These are phyloP conservation scores for Ceratoteleas bidentatus DNA, from an alignment of 1,140 invertebrate genomes.

Conservation along the genomic window DNA sequence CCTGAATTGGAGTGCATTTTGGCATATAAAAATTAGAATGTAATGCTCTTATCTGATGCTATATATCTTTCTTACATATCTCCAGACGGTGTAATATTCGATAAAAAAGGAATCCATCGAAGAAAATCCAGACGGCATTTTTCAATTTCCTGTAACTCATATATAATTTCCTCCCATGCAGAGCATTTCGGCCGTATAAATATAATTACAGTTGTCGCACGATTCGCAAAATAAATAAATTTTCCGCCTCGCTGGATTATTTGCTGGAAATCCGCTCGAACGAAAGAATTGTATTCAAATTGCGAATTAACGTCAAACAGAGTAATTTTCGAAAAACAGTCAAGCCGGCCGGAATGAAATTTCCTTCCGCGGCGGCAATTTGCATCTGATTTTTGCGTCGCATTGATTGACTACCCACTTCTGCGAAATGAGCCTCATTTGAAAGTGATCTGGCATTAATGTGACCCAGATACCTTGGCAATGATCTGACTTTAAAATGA, in stretches of 20 bases:
- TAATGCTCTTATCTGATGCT: slow-evolving; percentile 26
- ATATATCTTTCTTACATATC: slow-evolving; percentile 39
- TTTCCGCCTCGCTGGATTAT: neutral
- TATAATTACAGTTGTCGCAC: slow-evolving; percentile 4
- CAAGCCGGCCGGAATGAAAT: slow-evolving; percentile 20
- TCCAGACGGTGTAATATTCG: slow-evolving; percentile 36
- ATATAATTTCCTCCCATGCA: slow-evolving; percentile 18
- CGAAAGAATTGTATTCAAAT: slow-evolving; percentile 11
- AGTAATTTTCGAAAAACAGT: slow-evolving; percentile 1
- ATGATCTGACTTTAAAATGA: slow-evolving; percentile 66
- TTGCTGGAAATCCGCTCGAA: neutral
- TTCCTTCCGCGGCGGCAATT: slow-evolving; percentile 32
- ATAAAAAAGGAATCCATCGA: slow-evolving; percentile 20
- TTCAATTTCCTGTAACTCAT: slow-evolving; percentile 43
- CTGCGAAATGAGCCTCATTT: slow-evolving; percentile 55
- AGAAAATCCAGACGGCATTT: slow-evolving; percentile 27
- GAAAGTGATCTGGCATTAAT: slow-evolving; percentile 58
- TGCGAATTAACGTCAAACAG: slow-evolving; percentile 2
- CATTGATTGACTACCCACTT: slow-evolving; percentile 52
- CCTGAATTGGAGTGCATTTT: slow-evolving; percentile 28
- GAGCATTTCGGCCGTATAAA: neutral
- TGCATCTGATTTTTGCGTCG: slow-evolving; percentile 49
- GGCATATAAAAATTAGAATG: slow-evolving; percentile 37
- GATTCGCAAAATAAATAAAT: neutral
- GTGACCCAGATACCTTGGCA: slow-evolving; percentile 64